Percentiles rank a stretch among this genome's conserved stretches.
These are phyloP conservation scores for Halcyon leucocephala DNA, from an alignment of 2,797 vertebrate genomes.

Conservation along the genomic window DNA sequence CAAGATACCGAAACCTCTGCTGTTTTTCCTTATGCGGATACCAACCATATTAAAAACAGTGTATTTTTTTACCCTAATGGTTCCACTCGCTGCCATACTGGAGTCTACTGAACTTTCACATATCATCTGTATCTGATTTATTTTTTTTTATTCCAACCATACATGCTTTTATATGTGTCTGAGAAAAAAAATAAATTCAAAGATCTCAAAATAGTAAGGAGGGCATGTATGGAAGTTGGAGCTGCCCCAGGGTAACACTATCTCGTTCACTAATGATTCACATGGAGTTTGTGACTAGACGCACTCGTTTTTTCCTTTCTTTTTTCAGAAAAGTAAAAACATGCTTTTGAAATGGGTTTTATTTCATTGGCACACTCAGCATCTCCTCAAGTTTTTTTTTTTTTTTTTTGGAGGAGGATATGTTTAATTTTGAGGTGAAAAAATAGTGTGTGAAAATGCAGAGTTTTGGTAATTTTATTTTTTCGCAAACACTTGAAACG, in stretches of 20 bases:
- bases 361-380: not conserved
- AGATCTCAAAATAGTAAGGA: conserved; percentile 52
- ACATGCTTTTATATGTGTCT: conserved; percentile 45
- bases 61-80: not conserved
- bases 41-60: not conserved
- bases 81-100: not conserved
- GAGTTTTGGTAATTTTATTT: not conserved
- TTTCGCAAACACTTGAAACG: rapidly evolving
- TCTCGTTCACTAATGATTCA: conserved; percentile 50
- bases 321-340: not conserved
- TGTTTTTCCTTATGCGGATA: not conserved
- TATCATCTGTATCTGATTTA: conserved; percentile 66
- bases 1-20: not conserved
- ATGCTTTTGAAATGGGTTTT: not conserved
- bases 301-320: conserved; percentile 12
- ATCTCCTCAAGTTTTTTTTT: not conserved
- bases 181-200: conserved; percentile 62
- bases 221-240: conserved; percentile 36
- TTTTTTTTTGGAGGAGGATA: too few relatives aligned
- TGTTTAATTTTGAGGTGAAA: conserved; percentile 21
- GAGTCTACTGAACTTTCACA: conserved; percentile 34
- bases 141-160: conserved; percentile 71
- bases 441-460: not conserved
- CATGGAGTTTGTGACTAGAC: conserved; percentile 34
- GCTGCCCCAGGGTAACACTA: conserved; percentile 36